These are phyloP conservation scores for Pteria penguin DNA, from an alignment of 2,888 invertebrate genomes.

Conservation along the genomic window DNA sequence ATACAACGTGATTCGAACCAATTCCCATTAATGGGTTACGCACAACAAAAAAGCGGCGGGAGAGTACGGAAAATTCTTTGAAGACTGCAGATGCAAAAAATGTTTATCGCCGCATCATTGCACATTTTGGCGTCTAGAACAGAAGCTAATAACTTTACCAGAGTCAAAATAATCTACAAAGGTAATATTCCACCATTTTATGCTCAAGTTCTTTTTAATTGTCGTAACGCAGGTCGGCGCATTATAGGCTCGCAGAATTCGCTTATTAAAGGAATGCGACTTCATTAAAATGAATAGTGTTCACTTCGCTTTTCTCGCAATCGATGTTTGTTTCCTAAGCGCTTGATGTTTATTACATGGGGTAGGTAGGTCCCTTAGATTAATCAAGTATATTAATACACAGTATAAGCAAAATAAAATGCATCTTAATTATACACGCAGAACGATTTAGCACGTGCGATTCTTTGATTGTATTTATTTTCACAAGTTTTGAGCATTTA, in stretches of 20 bases:
- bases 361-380: not conserved
- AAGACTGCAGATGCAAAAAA: conserved; percentile 13
- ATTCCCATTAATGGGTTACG: not conserved
- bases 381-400: not conserved
- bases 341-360: not conserved
- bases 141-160: not conserved
- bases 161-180: not conserved
- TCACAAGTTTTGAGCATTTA: too few relatives aligned
- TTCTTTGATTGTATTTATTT: too few relatives aligned
- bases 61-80: conserved; percentile 17
- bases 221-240: not conserved
- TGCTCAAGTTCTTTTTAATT: conserved; percentile 2
- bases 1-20: conserved; percentile 6
- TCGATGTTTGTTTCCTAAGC: not conserved
- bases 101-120: conserved; percentile 20
- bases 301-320: not conserved
- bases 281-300: not conserved
- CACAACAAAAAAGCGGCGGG: not conserved
- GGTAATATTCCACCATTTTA: conserved; percentile 1
- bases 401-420: not conserved
- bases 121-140: not conserved
- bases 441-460: too few relatives aligned
- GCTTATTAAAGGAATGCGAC: not conserved
- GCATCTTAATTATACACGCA: not conserved
- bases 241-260: not conserved